phyloP scores from a whole-genome alignment of 2,113 vertebrate genomes.

The Nothoprocta perdicaria region DNA sequence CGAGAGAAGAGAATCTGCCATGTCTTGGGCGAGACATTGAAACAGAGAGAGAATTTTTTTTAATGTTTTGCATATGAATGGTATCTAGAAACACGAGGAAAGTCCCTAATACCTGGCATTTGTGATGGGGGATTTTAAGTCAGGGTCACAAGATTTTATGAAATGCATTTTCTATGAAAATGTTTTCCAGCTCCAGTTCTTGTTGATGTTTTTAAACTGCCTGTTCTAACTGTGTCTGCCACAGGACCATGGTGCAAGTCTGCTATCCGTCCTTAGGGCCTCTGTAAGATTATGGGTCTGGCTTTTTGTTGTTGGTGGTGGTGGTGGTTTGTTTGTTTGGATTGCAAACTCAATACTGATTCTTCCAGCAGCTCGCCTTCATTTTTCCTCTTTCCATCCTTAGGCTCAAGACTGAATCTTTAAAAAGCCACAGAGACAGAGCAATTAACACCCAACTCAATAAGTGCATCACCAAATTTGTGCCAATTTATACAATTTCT shows the following conservation, averaged over 20 bases:
- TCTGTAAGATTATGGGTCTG: neutral
- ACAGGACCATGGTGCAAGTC: neutral
- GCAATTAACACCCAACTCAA: neutral
- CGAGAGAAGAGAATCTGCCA: neutral
- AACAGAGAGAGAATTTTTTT: neutral
- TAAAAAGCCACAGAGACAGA: neutral
- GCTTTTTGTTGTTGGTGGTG: too few relatives aligned
- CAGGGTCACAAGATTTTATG: conserved; percentile 23
- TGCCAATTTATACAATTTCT: neutral
- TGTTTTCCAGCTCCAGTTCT: conserved; percentile 35
- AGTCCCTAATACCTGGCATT: conserved; percentile 43
- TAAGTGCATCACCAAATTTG: neutral
- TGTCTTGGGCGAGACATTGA: conserved; percentile 9
- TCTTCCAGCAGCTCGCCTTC: neutral
- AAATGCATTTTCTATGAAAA: conserved; percentile 1
- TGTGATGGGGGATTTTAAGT: conserved; percentile 50
- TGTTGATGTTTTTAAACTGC: neutral
- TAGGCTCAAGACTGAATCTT: neutral
- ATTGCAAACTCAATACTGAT: neutral
- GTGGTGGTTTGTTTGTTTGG: neutral
- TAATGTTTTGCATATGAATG: conserved; percentile 8
- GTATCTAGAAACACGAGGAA: conserved; percentile 53
- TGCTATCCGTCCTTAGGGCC: neutral
- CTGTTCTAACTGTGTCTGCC: neutral
- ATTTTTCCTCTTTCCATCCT: neutral